A percentile compares a stretch with the other conserved stretches of the same genome.
Evolutionary conservation across 1,140 invertebrate genomes (phyloP).

Genomic region (Protaetia brevitarsis): DNA sequence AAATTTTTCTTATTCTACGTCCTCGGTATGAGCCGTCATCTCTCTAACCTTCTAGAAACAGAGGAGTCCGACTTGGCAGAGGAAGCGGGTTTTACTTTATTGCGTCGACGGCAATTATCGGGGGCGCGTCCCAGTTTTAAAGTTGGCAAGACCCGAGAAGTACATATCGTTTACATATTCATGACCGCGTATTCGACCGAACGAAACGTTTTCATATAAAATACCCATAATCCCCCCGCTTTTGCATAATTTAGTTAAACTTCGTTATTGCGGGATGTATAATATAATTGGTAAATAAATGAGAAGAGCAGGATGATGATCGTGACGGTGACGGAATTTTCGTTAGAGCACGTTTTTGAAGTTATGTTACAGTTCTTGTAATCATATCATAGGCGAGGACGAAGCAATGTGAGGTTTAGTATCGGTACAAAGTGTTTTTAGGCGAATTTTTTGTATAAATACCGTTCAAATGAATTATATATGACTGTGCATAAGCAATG

Average conservation of each 20-base stretch:
- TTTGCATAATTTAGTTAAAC: neutral
- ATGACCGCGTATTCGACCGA: neutral
- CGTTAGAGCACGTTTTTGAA: too few relatives aligned
- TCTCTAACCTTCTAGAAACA: neutral
- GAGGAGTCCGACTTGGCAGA: neutral
- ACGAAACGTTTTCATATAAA: neutral
- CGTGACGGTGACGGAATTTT: neutral
- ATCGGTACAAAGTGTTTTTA: too few relatives aligned
- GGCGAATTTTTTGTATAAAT: too few relatives aligned
- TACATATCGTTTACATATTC: slow-evolving; percentile 12
- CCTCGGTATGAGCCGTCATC: neutral
- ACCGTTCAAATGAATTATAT: too few relatives aligned
- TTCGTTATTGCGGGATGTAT: neutral
- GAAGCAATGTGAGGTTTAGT: too few relatives aligned
- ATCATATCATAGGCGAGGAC: too few relatives aligned
- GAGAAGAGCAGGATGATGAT: neutral
- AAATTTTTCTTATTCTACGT: neutral
- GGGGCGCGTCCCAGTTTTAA: neutral
- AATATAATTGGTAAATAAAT: neutral
- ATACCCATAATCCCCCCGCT: neutral
- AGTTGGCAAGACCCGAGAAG: neutral
- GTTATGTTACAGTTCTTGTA: too few relatives aligned
- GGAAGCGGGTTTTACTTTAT: neutral
- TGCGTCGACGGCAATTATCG: neutral
- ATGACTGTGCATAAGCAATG: too few relatives aligned